These are phyloP conservation scores for Lordiphosa collinella DNA, from an alignment of 1,140 invertebrate species.

Conservation along the genomic window DNA sequence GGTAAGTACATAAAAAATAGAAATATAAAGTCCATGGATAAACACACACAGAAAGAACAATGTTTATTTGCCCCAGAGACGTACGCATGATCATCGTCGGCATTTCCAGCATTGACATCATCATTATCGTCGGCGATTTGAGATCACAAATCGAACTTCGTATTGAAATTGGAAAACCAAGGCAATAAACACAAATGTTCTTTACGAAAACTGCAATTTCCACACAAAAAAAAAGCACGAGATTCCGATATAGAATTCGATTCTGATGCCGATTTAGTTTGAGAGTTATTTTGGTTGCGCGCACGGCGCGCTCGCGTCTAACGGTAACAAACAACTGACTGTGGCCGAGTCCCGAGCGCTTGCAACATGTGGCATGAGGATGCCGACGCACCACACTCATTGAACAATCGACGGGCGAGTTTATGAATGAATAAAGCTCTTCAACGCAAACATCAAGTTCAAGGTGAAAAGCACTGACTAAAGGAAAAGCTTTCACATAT, in stretches of 20 bases:
- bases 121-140: background rate
- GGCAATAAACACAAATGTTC: background rate
- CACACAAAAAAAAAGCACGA: slow-evolving; percentile 2
- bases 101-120: background rate
- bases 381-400: slow-evolving; percentile 21
- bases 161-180: background rate
- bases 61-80: slow-evolving; percentile 32
- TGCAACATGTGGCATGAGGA: slow-evolving; percentile 65
- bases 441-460: slow-evolving; percentile 35
- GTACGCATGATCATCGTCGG: slow-evolving; percentile 27
- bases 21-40: background rate
- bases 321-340: slow-evolving; percentile 66
- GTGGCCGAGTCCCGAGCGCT: slow-evolving; percentile 14
- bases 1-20: slow-evolving; percentile 54
- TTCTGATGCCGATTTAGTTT: slow-evolving; percentile 2
- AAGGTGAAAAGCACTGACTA: slow-evolving; percentile 43
- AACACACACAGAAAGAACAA: background rate
- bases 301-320: slow-evolving; percentile 56
- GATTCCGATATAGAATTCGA: slow-evolving; percentile 3
- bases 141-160: background rate
- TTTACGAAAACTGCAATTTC: slow-evolving; percentile 11
- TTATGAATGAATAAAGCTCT: slow-evolving; percentile 57
- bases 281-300: slow-evolving; percentile 22
- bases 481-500: no score
- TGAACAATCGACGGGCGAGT: slow-evolving; percentile 38